phyloP scores from a whole-genome alignment of 2,888 invertebrate species.

The Sarcophaga carnaria region DNA sequence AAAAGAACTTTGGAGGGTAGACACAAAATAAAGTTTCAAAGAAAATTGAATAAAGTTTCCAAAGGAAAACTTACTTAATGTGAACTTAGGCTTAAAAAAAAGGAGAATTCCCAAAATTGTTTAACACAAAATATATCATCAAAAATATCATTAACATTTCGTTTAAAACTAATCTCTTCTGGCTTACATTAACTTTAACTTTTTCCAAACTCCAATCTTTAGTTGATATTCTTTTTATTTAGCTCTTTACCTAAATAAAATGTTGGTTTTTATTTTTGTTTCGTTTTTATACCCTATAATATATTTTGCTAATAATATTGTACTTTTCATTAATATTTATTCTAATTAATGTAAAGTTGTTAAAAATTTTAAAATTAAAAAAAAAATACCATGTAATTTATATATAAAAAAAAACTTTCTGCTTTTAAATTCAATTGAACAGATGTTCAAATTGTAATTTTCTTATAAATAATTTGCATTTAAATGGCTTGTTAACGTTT shows the following conservation, averaged over 20 bases:
- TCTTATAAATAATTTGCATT: slow-evolving; percentile 61
- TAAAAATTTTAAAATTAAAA: slow-evolving; percentile 33
- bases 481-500: slow-evolving; percentile 51
- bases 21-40: too few relatives aligned
- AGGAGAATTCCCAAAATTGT: slow-evolving; percentile 15
- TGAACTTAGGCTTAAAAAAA: not conserved
- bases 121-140: slow-evolving; percentile 34
- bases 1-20: too few relatives aligned
- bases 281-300: not conserved
- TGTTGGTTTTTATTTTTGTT: not conserved
- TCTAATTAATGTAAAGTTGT: slow-evolving; percentile 26
- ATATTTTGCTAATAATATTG: slow-evolving; percentile 56
- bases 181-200: slow-evolving; percentile 48
- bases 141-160: not conserved
- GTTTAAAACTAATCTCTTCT: slow-evolving; percentile 41
- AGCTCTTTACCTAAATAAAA: not conserved
- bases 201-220: slow-evolving; percentile 3
- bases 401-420: not conserved
- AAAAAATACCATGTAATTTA: slow-evolving; percentile 13
- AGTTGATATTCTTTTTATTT: slow-evolving; percentile 21
- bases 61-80: slow-evolving; percentile 9
- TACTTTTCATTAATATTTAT: not conserved
- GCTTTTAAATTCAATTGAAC: not conserved
- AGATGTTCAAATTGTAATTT: slow-evolving; percentile 21
- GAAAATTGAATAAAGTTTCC: slow-evolving; percentile 9